Conservation (phyloP, 2,888 invertebrate genomes). For the Drosophila histrio region DNA sequence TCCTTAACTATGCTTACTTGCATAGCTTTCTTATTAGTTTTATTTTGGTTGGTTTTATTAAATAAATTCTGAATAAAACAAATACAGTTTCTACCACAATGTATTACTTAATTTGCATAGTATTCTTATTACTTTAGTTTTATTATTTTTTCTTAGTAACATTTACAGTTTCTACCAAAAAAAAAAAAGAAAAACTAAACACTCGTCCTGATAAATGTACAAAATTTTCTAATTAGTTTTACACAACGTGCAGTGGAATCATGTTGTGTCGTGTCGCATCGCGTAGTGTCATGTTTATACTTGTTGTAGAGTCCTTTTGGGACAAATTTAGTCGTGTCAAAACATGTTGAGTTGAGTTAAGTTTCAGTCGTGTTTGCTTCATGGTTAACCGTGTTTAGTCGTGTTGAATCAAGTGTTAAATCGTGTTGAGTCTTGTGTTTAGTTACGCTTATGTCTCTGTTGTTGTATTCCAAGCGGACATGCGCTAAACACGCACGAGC, state of each 20-base stretch:
- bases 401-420: constrained; percentile 19
- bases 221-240: not conserved
- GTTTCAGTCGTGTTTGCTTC: constrained; percentile 5
- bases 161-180: not conserved
- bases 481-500: constrained; percentile 7
- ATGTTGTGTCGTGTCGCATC: not conserved
- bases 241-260: not conserved
- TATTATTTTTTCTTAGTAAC: too few relatives aligned
- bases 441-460: constrained; percentile 2
- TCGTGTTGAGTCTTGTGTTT: constrained; percentile 15
- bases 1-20: too few relatives aligned
- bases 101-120: too few relatives aligned
- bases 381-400: constrained; percentile 9
- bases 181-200: too few relatives aligned
- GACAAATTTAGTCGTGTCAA: constrained; percentile 4
- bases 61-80: too few relatives aligned
- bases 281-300: not conserved
- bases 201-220: not conserved
- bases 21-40: too few relatives aligned
- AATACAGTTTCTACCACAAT: too few relatives aligned
- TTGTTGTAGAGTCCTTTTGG: not conserved
- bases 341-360: constrained; percentile 5
- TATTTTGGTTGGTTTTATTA: too few relatives aligned
- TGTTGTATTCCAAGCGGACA: constrained; percentile 10
- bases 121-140: too few relatives aligned